Evolutionary conservation across 92 coral and sea anemone species (phyloP), one percentile per base, ranked within the genome.

Genomic region (Galaxea fascicularis): DNA sequence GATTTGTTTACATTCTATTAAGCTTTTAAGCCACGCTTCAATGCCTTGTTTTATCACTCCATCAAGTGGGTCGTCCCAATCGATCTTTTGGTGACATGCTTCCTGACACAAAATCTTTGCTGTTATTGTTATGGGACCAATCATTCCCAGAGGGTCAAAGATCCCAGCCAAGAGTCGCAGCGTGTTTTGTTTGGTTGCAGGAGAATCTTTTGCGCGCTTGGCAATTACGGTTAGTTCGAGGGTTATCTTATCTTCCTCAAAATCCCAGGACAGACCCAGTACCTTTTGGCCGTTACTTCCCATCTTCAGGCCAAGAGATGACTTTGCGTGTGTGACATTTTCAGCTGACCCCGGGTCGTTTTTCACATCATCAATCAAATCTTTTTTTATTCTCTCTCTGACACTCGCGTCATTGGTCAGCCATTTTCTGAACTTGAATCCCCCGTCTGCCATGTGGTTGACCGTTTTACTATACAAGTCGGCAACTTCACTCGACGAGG

Each of bases 41-140:
- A 76, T 30, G 6, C n/a, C 41, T 45, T 45, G 11, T 5, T 71
- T 78, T 63, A 31, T 20, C 57, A 10, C 76, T 25, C 67, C 70
- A 18, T 53, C 44, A 9, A 86, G 76, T 56, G 29, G 57, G 47
- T 70, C 79, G 35, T 86, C 89, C 89, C 89, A 86, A 10, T 58
- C 79, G 41, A 86, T 26, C 56, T 74, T 76, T n/a, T 65, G 62
- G 39, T 31, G 78, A 60, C 86, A 86, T 0, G 70, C 51, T 49
- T 79, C 86, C 25, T 87, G 91, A 74, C 81, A 81, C 72, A 81
- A 44, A 47, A 87, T 66, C 87, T 87, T 88, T 45, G 84, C 52
- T 26, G 51, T 18, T 5, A 87, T 86, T 6, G 67, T 60, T 21
- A 81, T 41, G 26, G 83, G 87, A 17, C 75, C 71, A 5, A 86